These are phyloP conservation scores for Struthio camelus DNA, from an alignment of 2,113 vertebrate genomes.

Conservation along the genomic window DNA sequence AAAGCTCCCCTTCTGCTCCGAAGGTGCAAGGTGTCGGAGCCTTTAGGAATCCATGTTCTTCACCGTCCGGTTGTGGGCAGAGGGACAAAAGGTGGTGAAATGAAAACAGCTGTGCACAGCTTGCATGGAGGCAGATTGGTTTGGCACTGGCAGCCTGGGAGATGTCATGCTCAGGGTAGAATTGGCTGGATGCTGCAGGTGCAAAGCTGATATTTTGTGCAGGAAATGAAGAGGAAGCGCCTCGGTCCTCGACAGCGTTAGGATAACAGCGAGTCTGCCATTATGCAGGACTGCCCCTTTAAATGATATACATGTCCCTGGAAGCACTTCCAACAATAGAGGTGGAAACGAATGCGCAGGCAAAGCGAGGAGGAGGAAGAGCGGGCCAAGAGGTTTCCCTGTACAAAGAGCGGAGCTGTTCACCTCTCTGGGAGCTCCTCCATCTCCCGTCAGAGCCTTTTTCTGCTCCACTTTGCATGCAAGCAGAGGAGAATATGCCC, in stretches of 20 bases:
- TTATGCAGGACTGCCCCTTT: slow-evolving; percentile 34
- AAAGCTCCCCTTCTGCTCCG: not conserved
- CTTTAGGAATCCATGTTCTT: not conserved
- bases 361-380: not conserved
- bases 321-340: slow-evolving; percentile 22
- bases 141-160: not conserved
- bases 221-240: not conserved
- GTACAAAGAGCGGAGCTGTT: not conserved
- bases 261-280: not conserved
- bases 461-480: not conserved
- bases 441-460: not conserved
- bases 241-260: not conserved
- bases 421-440: not conserved
- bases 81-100: slow-evolving; percentile 1
- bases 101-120: not conserved
- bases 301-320: slow-evolving; percentile 22
- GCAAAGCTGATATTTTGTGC: not conserved
- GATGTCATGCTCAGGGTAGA: not conserved
- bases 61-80: not conserved
- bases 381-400: not conserved
- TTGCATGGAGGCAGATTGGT: not conserved
- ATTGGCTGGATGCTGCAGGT: not conserved
- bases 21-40: not conserved
- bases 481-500: not conserved
- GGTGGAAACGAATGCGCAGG: not conserved